Evolutionary conservation across 2,888 invertebrate genomes (phyloP), one percentile per base, ranked within the genome.

Genomic region (Thecophora atra): DNA sequence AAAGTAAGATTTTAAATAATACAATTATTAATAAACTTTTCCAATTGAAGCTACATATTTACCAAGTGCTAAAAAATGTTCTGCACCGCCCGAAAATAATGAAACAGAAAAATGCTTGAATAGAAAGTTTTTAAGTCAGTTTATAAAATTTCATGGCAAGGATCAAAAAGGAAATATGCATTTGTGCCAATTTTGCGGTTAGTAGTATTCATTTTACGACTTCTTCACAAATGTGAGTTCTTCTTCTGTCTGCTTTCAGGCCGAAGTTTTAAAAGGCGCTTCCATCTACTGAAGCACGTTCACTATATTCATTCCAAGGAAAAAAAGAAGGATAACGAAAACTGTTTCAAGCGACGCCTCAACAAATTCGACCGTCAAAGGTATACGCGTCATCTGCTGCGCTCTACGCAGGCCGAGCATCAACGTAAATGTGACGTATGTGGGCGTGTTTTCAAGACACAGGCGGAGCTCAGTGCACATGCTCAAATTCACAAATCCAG

Each of bases 161-260:
- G 60, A 69, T 19, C n/a, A 60, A 3, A 62, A 47, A 44, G 19
- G 5, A 5, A 28, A 19, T 28, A 17, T 21, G 21, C 72, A 74
- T 71, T 60, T 74, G 42, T 74, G 74, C 19, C 71, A 74, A 63
- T 74, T 65, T 71, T 74, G 74, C 65, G 74, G 74, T 74, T 21
- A 68, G 70, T 67, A 26, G 19, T 17, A 21, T 51, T 51, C 17
- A 15, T 13, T 65, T 65, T 28, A 17, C 1, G 17, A n/a, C 17
- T 19, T 64, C 11, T 52, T 3, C 6, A 19, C 17, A 30, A 2
- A 52, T 15, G 15, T 19, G n/a, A 19, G 13, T 28, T 11, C 37
- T 11, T 15, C 13, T 11, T 47, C 19, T 69, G 2, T 24, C 26
- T 58, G 11, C 58, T 68, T 66, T n/a, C 13, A 74, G 74, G 74